These are phyloP conservation scores for Sebastes iracundus DNA, from an alignment of 2,797 vertebrate species.

Conservation along the genomic window DNA sequence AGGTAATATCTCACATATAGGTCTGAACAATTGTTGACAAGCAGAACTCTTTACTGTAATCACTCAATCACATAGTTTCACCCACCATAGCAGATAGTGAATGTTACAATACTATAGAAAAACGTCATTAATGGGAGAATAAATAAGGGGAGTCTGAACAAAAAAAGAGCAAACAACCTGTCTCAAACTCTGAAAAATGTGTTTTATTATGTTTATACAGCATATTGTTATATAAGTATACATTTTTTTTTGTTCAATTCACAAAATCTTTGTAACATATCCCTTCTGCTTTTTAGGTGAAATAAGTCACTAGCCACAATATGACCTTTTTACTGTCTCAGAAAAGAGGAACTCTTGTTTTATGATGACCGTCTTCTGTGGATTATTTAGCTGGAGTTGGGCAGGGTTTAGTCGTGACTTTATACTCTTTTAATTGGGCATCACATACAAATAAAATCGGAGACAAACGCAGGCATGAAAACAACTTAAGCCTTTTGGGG, in stretches of 20 bases:
- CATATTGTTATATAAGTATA: constrained; percentile 84
- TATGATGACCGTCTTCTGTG: constrained; percentile 34
- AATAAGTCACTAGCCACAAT: constrained; percentile 71
- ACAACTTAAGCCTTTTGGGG: constrained; percentile 33
- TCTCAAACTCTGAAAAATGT: constrained; percentile 83
- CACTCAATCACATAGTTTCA: too few species aligned
- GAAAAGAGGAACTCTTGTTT: constrained; percentile 47
- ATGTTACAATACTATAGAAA: too few species aligned
- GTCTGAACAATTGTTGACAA: neutral
- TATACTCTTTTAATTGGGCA: constrained; percentile 38
- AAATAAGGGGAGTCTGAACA: neutral
- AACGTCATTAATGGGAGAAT: neutral
- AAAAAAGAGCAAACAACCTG: neutral
- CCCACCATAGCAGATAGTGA: too few species aligned
- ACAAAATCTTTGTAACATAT: constrained; percentile 79
- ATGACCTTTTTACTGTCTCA: constrained; percentile 53
- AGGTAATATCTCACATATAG: neutral
- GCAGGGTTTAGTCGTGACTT: constrained; percentile 31
- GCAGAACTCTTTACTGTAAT: too few species aligned
- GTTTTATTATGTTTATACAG: constrained; percentile 84
- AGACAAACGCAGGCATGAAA: constrained; percentile 36
- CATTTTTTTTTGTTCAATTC: constrained; percentile 78
- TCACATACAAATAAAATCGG: constrained; percentile 24
- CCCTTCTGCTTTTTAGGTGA: constrained; percentile 74
- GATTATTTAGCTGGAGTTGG: constrained; percentile 40